These are phyloP conservation scores for Salarias fasciatus DNA, from an alignment of 2,797 vertebrate species.

Conservation along the genomic window DNA sequence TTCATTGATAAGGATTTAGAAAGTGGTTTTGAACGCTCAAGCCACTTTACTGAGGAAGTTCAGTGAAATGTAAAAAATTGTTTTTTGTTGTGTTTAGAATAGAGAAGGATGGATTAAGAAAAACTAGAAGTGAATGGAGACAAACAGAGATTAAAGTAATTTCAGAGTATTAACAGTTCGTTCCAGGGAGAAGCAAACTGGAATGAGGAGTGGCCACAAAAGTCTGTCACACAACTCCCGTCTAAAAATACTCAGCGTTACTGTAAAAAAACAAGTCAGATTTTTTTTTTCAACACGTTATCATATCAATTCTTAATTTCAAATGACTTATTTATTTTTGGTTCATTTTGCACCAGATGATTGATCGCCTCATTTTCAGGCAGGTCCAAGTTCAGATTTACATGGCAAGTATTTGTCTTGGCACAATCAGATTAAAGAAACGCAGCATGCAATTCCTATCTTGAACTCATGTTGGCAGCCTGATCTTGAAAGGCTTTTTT, in stretches of 20 bases:
- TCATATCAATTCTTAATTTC: too few relatives aligned
- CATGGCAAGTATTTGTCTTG: too few relatives aligned
- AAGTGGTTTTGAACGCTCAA: conserved; percentile 3
- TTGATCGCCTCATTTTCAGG: too few relatives aligned
- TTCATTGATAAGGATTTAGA: not conserved
- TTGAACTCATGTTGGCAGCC: too few relatives aligned
- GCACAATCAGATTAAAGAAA: too few relatives aligned
- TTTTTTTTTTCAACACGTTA: too few relatives aligned
- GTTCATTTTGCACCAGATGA: too few relatives aligned
- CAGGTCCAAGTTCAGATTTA: too few relatives aligned
- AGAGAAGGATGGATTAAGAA: not conserved
- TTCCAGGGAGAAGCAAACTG: conserved; percentile 31
- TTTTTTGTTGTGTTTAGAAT: not conserved
- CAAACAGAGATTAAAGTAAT: conserved; percentile 20
- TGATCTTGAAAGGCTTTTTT: too few relatives aligned
- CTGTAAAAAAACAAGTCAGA: too few relatives aligned
- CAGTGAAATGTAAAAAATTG: not conserved
- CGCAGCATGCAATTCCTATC: too few relatives aligned
- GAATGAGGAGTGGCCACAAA: conserved; percentile 66
- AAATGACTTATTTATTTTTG: too few relatives aligned
- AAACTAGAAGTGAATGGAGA: conserved; percentile 5
- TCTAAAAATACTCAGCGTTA: conserved; percentile 7
- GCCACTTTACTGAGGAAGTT: not conserved
- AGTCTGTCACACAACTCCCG: conserved; percentile 24
- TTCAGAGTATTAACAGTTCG: conserved; percentile 23